phyloP scores from a whole-genome alignment of 2,113 vertebrate genomes.

The Corythornis madagascariensis region DNA sequence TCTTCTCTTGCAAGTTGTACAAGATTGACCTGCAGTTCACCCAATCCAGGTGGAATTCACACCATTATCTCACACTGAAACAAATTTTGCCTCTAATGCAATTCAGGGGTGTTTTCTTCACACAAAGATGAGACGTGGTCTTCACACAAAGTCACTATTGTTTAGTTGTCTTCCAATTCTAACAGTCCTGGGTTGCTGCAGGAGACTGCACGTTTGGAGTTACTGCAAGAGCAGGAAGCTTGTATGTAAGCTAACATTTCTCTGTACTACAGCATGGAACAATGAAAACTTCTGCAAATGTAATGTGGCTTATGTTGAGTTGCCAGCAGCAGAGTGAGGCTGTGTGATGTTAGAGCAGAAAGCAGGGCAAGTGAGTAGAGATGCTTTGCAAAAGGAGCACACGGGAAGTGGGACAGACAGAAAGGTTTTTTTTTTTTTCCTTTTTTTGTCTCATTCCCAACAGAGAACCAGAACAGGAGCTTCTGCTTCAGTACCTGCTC shows the following conservation, averaged over 20 bases:
- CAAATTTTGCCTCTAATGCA: not conserved
- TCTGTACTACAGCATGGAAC: not conserved
- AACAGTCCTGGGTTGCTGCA: not conserved
- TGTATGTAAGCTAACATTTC: not conserved
- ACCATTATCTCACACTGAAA: not conserved
- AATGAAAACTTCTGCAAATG: not conserved
- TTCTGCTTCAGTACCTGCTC: constrained; percentile 5
- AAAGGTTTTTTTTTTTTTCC: not conserved
- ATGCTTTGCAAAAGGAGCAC: not conserved
- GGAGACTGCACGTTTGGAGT: not conserved
- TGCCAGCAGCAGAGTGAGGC: not conserved
- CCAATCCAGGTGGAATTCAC: not conserved
- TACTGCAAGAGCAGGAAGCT: not conserved
- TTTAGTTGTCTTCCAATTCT: not conserved
- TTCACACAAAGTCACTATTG: not conserved
- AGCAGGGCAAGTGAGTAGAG: not conserved
- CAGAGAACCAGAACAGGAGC: not conserved
- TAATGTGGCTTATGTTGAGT: not conserved
- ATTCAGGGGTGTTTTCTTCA: not conserved
- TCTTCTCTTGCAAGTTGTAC: not conserved
- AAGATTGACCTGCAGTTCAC: not conserved
- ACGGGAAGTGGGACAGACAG: not conserved
- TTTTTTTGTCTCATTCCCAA: not conserved
- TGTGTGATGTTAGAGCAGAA: not conserved
- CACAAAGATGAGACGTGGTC: not conserved